phyloP scores from a whole-genome alignment of 2,797 vertebrate genomes.

The Coluber constrictor region DNA sequence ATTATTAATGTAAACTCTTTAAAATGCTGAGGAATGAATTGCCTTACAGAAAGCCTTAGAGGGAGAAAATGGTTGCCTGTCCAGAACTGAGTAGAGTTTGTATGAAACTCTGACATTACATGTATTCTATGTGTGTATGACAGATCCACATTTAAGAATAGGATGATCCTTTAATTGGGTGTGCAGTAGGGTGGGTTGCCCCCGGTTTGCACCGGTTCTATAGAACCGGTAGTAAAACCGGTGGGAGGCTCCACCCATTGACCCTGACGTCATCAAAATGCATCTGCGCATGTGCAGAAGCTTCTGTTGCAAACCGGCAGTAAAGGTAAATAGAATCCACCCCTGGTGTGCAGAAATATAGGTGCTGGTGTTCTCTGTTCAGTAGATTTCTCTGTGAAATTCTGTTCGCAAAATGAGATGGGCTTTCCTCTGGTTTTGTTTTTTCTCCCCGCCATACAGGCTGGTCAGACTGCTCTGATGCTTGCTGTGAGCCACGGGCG shows the following conservation, averaged over 20 bases:
- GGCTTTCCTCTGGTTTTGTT: neutral
- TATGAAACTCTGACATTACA: neutral
- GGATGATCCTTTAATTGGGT: neutral
- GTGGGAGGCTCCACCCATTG: no score
- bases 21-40: neutral
- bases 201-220: no score
- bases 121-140: neutral
- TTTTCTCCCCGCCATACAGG: slow-evolving; percentile 66
- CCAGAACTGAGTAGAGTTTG: neutral
- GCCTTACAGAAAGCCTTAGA: neutral
- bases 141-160: neutral
- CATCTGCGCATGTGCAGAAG: no score
- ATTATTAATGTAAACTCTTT: neutral
- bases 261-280: no score
- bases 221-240: no score
- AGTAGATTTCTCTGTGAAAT: neutral
- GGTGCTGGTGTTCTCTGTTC: neutral
- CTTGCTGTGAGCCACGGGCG: slow-evolving; percentile 95
- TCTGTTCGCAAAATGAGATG: neutral
- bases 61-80: neutral
- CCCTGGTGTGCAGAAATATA: neutral
- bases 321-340: no score
- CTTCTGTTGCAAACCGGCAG: no score
- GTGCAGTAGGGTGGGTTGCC: neutral
- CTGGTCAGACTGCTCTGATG: slow-evolving; percentile 97